These are phyloP conservation scores for Pseudomyrmex gracilis DNA, from an alignment of 1,140 invertebrate genomes.

Conservation along the genomic window DNA sequence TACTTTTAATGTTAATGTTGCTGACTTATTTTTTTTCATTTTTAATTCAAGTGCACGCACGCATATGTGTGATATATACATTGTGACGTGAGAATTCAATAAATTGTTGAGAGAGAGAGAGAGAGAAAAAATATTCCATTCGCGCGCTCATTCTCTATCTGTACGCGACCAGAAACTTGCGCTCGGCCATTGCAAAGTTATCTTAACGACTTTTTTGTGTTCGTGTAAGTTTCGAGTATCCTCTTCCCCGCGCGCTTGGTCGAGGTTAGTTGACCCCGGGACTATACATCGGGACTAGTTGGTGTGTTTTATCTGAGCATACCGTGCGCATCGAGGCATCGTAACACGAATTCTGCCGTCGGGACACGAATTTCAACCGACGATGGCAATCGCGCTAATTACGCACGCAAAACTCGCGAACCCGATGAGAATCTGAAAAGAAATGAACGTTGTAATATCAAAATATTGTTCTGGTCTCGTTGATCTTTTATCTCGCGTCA, in stretches of 20 bases:
- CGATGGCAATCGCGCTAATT: conserved; percentile 62
- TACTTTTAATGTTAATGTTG: conserved; percentile 33
- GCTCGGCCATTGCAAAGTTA: background rate
- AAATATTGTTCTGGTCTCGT: conserved; percentile 1
- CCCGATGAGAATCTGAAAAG: conserved; percentile 15
- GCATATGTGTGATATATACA: too few relatives aligned
- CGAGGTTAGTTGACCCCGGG: conserved; percentile 46
- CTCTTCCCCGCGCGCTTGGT: background rate
- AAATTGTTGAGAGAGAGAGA: conserved; percentile 8
- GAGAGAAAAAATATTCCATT: background rate
- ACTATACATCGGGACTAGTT: background rate
- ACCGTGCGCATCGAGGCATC: conserved; percentile 62
- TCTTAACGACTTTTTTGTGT: conserved; percentile 55
- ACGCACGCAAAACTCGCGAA: conserved; percentile 55
- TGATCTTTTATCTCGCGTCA: conserved; percentile 1
- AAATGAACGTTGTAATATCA: conserved; percentile 8
- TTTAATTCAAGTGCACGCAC: conserved; percentile 41
- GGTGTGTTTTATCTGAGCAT: conserved; percentile 55
- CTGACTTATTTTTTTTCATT: conserved; percentile 53
- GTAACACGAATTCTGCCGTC: conserved; percentile 61
- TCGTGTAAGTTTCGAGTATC: conserved; percentile 48
- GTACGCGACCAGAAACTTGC: background rate
- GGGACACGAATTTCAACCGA: conserved; percentile 64
- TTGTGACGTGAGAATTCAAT: conserved; percentile 13
- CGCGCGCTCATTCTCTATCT: background rate